Base-by-base conservation (phyloP, 2,797 vertebrate species). In the Peromyscus nudipes region DNA sequence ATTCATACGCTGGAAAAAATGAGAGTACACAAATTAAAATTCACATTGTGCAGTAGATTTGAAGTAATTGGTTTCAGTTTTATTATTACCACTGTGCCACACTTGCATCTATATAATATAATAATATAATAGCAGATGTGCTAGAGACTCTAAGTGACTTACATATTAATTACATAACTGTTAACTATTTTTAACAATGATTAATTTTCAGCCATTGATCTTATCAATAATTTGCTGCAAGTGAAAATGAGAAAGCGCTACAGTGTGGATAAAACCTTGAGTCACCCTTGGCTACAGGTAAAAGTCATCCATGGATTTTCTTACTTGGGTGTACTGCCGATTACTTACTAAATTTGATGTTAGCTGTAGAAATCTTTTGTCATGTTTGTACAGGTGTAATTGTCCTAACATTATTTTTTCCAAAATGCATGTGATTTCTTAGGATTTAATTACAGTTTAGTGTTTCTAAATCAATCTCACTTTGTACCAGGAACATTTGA, bases 231-330 rank as follows among this genome's bases (percentile, higher is more conserved):
- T 98, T 99, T 99, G 97, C 99, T 99, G 98, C 99, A 99, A 98
- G 99, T 99, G 89, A 99, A 99, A 99, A 99, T 99, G 99, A 99
- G 99, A 98, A 99, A 99, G 97, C 99, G 99, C 77, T 99, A 99
- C 98, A 99, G 99, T 31, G 99, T 99, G 95, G 99, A 99, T 98
- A 99, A 99, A 98, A 99, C 99, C 0, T 99, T 99, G 98, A 99
- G 99, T 98, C 99, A 99, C 96, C 99, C 99, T 0, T 99, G 99
- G 99, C 98, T 99, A 96, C 99, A 99, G 99, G 99, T 99, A 98
- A 98, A 98, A 98, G 98, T 34, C 9, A 82, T 37, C 86, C 13
- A 19, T n/a, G 83, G 29, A 11, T 85, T 85, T 85, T 91, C 69
- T 94, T 29, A 16, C 17, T 64, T 69, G 40, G 4, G 71, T 73